Base-by-base conservation (phyloP, 1,140 invertebrate genomes). In the Calliopsis andreniformis region DNA sequence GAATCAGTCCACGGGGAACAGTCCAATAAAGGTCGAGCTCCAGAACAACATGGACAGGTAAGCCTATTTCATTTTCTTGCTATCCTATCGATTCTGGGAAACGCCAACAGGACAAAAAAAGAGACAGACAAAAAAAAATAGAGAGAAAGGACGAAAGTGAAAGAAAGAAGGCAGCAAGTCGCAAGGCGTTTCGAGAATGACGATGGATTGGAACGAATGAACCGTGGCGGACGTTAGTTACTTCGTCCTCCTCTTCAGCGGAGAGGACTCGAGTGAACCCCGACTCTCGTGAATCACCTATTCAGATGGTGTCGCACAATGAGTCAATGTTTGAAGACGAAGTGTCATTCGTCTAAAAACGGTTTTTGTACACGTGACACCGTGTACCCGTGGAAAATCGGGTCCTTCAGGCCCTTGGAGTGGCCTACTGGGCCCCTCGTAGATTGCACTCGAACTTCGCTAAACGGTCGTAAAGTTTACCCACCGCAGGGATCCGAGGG, bases 1-100 rank as follows among this genome's bases (percentile, higher is more conserved):
- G 92, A 96, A 95, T 84, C 96, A 96, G 86, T 96, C 95, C 56
- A 95, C 96, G 78, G 95, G 95, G 88, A 96, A 95, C 92, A 96
- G 96, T 94, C 96, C 96, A 80, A 94, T 94, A 88, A 94, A 95
- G 90, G 93, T 94, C 80, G 94, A 94, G 86, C 90, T 93, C 76
- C 93, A 94, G 87, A 96, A 95, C 90, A 95, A 94, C 89, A 94
- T 95, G 90, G 95, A 95, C 89, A 94, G 94, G 92, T 95, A 93
- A 93, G 87, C 78, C 42, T 72, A 35, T 43, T 62, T 58, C 56
- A n/a, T 64, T 55, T 70, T 42, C 28, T 14, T 3, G 16, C 10
- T 16, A 25, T 2, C 3, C 16, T 7, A 3, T 25, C 3, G 7
- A 25, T n/a, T 14, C 4, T 14, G 6, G n/a, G 18, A 53, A 53